Base-by-base conservation (phyloP, 2,888 invertebrate species). In the Trichopoda pennipes region DNA sequence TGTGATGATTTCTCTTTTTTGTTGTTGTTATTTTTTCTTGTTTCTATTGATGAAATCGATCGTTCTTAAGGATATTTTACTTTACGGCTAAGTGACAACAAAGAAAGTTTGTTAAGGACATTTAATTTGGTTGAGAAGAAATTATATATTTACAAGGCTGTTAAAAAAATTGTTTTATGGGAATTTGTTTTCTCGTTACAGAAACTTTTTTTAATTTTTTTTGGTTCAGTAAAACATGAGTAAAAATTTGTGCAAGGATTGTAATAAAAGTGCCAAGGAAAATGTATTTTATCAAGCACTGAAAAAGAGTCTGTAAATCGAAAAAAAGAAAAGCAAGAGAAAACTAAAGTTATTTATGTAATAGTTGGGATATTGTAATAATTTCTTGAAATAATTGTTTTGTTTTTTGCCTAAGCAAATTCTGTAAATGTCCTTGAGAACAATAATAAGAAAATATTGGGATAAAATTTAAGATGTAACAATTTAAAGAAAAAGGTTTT, bases 121-220 rank as follows among this genome's bases (percentile, higher is more conserved):
- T n/a, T 32, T 32, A 7, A 16, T 17, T 42, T 28, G 23, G 4
- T n/a, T 19, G 17, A n/a, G 10, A 12, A 28, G 42, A 38, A n/a
- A n/a, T n/a, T n/a, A n/a, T n/a, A 66, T 35, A 51, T 49, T 64
- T 51, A 19, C 49, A 63, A 63, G 53, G 66, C 53, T 66, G 66
- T 32, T 63, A 47, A 28, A 47, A 63, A 49, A 63, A 9, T 60
- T 44, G 1, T 44, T 61, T 61, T 10, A n/a, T 23, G n/a, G 12
- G 10, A 12, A n/a, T 16, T n/a, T 60, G 19, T 21, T 23, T 66
- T 14, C 12, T 49, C 3, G 8, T n/a, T 7, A 44, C 16, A n/a
- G 12, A 44, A 44, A 35, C 32, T 3, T 6, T 32, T 3, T 3
- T 6, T 32, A 8, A 6, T 8, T 32, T 3, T 8, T 6, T 8